Evolutionary conservation across 2,797 vertebrate genomes (phyloP).

Genomic region (Pangasius macronema): DNA sequence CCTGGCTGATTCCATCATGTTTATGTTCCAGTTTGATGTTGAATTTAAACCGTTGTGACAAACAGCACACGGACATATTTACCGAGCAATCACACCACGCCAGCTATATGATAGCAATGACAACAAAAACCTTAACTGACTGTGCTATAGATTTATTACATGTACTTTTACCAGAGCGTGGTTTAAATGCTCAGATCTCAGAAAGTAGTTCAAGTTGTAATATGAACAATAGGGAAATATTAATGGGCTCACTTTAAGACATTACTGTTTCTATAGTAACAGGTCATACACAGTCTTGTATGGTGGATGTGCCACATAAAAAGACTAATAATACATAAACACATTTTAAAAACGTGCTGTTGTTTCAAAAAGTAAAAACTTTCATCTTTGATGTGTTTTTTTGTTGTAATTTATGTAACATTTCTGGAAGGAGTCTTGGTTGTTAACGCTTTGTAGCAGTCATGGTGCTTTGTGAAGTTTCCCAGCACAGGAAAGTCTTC

Average conservation of each 20-base stretch:
- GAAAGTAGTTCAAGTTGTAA: background rate
- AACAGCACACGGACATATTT: background rate
- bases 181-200: background rate
- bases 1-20: background rate
- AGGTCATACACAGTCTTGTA: background rate
- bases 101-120: background rate
- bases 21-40: background rate
- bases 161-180: background rate
- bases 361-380: background rate
- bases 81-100: background rate
- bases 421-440: background rate
- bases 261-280: background rate
- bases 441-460: background rate
- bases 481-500: background rate
- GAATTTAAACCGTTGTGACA: background rate
- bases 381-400: background rate
- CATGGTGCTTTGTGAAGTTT: background rate
- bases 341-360: background rate
- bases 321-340: background rate
- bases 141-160: background rate
- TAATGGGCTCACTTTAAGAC: background rate
- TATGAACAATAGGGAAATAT: background rate
- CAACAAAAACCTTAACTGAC: background rate
- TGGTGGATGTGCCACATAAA: background rate
- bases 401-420: background rate